Base-by-base conservation (phyloP, 2,797 vertebrate genomes). In the Channa striata region DNA sequence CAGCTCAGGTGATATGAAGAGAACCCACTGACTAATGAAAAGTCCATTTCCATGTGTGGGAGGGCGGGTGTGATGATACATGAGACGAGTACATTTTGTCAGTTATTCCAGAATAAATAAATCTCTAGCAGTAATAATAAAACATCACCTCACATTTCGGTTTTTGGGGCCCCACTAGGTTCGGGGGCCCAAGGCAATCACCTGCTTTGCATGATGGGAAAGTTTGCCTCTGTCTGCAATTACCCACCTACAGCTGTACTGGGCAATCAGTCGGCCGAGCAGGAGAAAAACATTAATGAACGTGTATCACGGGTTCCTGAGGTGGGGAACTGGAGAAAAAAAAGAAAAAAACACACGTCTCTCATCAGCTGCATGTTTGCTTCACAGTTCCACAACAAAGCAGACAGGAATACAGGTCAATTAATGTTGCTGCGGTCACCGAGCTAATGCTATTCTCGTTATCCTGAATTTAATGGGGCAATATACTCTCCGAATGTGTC, bases 281-380 rank as follows among this genome's bases (percentile, higher is more conserved):
- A n/a, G 43, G 14, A 68, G 36, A 56, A 16, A 19, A 12, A 59
- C 51, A 34, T 20, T 19, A 72, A 53, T 80, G 52, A 61, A 17
- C 43, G 39, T 59, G 44, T 30, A 56, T 21, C 44, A 14, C 4
- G 54, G 13, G 14, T 23, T 20, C 25, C 11, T n/a, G 30, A 25
- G 5, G 39, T 46, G 33, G 53, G 19, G 48, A 39, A 0, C 0
- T 4, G 13, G 8, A 25, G 36, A 11, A 37, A 37, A 37, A 11
- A 37, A 36, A 10, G 6, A 7, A n/a, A n/a, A n/a, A n/a, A n/a
- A n/a, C n/a, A 30, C 25, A 30, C 25, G 6, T 30, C 6, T 30
- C 25, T 30, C 25, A 30, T 30, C 4, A 30, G 25, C 25, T 30
- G 25, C 36, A 42, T 36, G 17, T 59, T 36, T 65, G 43, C 25